phyloP scores from a whole-genome alignment of 2,797 vertebrate genomes.

The Gymnodraco acuticeps region DNA sequence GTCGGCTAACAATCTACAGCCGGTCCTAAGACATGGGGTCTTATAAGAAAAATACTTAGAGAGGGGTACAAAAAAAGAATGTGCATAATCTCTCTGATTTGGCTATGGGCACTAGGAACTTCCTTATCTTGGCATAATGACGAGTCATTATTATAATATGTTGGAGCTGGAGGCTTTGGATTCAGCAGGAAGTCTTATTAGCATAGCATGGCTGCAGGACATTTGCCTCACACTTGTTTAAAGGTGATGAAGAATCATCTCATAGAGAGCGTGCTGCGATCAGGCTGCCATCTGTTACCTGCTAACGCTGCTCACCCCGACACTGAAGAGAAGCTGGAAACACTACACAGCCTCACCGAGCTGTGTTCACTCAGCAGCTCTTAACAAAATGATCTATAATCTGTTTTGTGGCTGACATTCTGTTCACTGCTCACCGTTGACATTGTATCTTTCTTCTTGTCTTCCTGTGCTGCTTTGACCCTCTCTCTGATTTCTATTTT shows the following conservation, averaged over 20 bases:
- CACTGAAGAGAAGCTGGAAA: constrained; percentile 78
- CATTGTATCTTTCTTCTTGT: not conserved
- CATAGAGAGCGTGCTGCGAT: constrained; percentile 83
- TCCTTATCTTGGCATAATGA: constrained; percentile 78
- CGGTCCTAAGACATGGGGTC: not conserved
- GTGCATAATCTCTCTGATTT: constrained; percentile 51
- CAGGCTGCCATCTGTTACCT: constrained; percentile 92
- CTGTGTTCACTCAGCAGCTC: constrained; percentile 11
- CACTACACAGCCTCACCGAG: constrained; percentile 60
- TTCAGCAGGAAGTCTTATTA: constrained; percentile 87
- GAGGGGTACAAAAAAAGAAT: constrained; percentile 40
- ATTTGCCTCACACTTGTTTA: constrained; percentile 93
- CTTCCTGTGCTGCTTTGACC: not conserved
- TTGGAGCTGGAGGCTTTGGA: constrained; percentile 81
- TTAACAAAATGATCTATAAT: constrained; percentile 32
- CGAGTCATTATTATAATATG: constrained; percentile 65
- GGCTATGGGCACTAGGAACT: constrained; percentile 44
- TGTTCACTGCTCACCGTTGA: constrained; percentile 47
- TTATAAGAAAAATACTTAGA: not conserved
- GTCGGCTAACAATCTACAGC: not conserved
- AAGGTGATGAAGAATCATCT: constrained; percentile 93
- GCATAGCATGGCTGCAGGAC: constrained; percentile 88
- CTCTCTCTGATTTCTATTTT: constrained; percentile 15
- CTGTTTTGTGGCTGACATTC: constrained; percentile 34
- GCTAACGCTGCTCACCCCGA: constrained; percentile 81